Evolutionary conservation across 2,797 vertebrate genomes (phyloP).

Genomic region (Spondyliosoma cantharus): DNA sequence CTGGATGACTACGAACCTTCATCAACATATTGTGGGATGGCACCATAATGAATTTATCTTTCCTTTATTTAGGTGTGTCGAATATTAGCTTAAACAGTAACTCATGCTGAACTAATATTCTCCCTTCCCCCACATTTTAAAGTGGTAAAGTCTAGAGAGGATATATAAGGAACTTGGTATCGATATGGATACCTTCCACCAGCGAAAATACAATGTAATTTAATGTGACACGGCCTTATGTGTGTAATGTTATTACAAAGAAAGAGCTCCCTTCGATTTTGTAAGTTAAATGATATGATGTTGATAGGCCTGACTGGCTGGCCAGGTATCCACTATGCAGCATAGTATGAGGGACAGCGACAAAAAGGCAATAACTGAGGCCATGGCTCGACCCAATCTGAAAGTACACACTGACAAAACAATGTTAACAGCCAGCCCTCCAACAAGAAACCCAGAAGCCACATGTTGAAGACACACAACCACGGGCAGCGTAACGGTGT

Average conservation of each 20-base stretch:
- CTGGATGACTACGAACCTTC: no score
- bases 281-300: background rate
- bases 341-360: background rate
- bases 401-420: slow-evolving; percentile 12
- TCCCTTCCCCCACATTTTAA: slow-evolving; percentile 10
- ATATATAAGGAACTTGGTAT: background rate
- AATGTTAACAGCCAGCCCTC: slow-evolving; percentile 13
- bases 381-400: slow-evolving; percentile 24
- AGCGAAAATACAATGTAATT: no score
- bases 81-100: background rate
- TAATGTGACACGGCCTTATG: background rate
- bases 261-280: background rate
- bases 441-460: slow-evolving; percentile 47
- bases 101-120: background rate
- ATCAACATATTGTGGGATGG: no score
- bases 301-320: background rate
- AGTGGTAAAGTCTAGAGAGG: slow-evolving; percentile 13
- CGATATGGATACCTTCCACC: background rate
- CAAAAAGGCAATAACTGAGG: background rate
- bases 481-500: background rate
- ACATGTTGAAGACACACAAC: slow-evolving; percentile 67
- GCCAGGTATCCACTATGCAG: background rate
- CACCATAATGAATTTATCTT: background rate
- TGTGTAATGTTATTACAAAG: background rate
- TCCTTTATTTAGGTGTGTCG: background rate